A percentile compares a stretch with the other conserved stretches of the same genome.
These are phyloP conservation scores for Delphinapterus leucas DNA, from an alignment of 2,113 vertebrate genomes.

Conservation along the genomic window DNA sequence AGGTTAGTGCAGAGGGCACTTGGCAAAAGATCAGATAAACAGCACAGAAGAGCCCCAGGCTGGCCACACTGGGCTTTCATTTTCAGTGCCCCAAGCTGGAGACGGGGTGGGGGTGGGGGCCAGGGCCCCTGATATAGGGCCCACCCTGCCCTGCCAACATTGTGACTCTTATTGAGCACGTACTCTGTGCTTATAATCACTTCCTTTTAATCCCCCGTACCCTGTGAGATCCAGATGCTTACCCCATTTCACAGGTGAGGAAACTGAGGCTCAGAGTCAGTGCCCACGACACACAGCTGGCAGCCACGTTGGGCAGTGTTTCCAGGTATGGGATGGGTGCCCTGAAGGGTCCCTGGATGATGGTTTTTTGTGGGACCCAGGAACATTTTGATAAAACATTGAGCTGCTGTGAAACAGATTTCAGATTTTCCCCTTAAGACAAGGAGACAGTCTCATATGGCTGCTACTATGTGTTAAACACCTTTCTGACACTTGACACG, in stretches of 20 bases:
- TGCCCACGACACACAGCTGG: background rate
- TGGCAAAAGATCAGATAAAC: background rate
- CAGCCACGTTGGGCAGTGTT: background rate
- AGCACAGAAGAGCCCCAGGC: background rate
- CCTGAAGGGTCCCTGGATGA: background rate
- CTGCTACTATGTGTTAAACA: background rate
- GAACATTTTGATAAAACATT: background rate
- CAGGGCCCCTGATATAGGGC: background rate
- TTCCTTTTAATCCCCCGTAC: background rate
- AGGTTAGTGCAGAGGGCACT: background rate
- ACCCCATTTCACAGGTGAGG: background rate
- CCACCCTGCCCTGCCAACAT: background rate
- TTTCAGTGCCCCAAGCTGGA: background rate
- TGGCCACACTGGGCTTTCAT: background rate
- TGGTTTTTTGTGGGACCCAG: background rate
- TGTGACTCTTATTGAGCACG: rapidly evolving
- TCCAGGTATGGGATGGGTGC: background rate
- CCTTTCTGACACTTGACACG: background rate
- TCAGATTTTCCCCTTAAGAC: background rate
- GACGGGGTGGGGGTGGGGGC: background rate
- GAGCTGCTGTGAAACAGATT: background rate
- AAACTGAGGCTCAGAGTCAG: background rate
- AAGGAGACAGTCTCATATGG: background rate
- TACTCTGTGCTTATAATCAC: background rate
- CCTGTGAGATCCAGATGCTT: background rate